phyloP scores from a whole-genome alignment of 2,113 vertebrate genomes.

The Desmodus rotundus region DNA sequence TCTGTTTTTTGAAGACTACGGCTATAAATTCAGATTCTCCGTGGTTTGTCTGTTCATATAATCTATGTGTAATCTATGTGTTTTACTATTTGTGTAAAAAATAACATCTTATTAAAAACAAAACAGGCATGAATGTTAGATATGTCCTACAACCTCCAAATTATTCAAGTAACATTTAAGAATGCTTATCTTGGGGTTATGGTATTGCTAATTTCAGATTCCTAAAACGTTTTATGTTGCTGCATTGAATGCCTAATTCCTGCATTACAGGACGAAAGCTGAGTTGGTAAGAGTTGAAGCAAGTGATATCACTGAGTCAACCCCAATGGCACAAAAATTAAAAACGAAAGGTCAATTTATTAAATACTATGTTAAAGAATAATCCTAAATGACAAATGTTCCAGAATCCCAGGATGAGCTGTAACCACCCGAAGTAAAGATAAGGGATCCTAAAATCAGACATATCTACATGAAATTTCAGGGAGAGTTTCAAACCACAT shows the following conservation, averaged over 20 bases:
- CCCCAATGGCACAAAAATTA: neutral
- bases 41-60: neutral
- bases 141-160: neutral
- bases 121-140: neutral
- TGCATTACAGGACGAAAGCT: neutral
- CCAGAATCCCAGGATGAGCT: neutral
- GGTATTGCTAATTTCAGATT: slow-evolving; percentile 19
- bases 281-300: neutral
- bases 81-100: neutral
- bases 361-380: neutral
- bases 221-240: neutral
- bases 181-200: neutral
- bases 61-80: no score
- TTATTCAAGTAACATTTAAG: slow-evolving; percentile 1
- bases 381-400: neutral
- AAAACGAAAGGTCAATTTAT: slow-evolving; percentile 16
- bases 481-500: neutral
- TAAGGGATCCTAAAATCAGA: neutral
- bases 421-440: neutral
- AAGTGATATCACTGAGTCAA: neutral
- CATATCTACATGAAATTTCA: neutral
- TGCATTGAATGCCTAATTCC: neutral
- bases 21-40: slow-evolving; percentile 21
- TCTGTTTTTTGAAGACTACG: neutral
- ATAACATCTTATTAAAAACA: neutral